Evolutionary conservation across 2,888 invertebrate species (phyloP).

Genomic region (Helleia helle): DNA sequence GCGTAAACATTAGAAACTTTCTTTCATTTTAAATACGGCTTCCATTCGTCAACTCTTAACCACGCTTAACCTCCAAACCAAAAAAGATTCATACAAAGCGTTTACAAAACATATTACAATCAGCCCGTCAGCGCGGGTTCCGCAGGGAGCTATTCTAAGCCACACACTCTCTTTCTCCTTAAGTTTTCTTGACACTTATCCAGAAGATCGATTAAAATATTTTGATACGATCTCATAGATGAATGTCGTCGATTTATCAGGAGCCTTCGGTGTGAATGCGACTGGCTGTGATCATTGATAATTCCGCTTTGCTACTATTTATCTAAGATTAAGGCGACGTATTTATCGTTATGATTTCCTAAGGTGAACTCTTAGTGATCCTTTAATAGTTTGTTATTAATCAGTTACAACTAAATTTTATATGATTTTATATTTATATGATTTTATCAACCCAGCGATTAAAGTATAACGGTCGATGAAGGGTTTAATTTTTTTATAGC

Average conservation of each 20-base stretch:
- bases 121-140: too few species aligned
- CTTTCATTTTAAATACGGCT: too few species aligned
- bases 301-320: slow-evolving; percentile 46
- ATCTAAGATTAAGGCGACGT: slow-evolving; percentile 29
- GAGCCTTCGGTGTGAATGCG: slow-evolving; percentile 34
- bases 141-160: slow-evolving; percentile 40
- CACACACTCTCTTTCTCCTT: too few species aligned
- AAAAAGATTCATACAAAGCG: too few species aligned
- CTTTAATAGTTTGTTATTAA: neutral
- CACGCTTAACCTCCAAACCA: too few species aligned
- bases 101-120: too few species aligned
- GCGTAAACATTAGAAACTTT: too few species aligned
- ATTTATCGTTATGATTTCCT: neutral
- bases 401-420: too few species aligned
- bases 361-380: neutral
- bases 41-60: too few species aligned
- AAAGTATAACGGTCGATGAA: neutral
- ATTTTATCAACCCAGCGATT: neutral
- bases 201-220: slow-evolving; percentile 59
- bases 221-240: slow-evolving; percentile 68
- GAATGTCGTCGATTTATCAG: slow-evolving; percentile 68
- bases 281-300: slow-evolving; percentile 39
- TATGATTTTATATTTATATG: neutral
- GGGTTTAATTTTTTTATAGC: neutral
- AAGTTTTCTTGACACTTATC: slow-evolving; percentile 66